Percentiles rank a stretch among this genome's conserved stretches.
Evolutionary conservation across 2,888 invertebrate species (phyloP).

Genomic region (Exocentrus adspersus): DNA sequence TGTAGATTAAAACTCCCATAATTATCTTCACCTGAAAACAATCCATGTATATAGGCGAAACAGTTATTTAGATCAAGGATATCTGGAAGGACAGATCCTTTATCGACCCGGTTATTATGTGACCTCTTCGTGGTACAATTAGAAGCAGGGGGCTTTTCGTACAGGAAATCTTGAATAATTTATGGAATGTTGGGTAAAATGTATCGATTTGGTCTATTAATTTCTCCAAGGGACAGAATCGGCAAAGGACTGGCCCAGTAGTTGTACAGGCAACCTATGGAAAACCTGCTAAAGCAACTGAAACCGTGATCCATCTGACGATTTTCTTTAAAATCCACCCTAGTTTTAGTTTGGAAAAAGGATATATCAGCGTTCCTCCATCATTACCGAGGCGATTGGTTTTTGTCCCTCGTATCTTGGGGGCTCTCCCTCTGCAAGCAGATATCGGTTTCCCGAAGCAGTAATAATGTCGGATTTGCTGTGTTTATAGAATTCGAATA

Average conservation of each 20-base stretch:
- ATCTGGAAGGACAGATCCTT: background rate
- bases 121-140: background rate
- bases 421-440: background rate
- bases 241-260: too few species aligned
- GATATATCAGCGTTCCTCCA: conserved; percentile 2
- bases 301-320: too few species aligned
- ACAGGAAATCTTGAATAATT: background rate
- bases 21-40: conserved; percentile 1
- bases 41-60: background rate
- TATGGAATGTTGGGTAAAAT: background rate
- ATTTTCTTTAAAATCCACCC: background rate
- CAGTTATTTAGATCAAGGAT: background rate
- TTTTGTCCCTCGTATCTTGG: conserved; percentile 7
- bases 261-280: too few species aligned
- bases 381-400: conserved; percentile 12
- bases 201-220: background rate
- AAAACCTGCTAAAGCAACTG: too few species aligned
- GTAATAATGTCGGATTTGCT: background rate
- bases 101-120: background rate
- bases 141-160: background rate
- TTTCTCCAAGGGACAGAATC: background rate
- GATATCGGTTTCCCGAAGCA: conserved; percentile 12
- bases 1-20: background rate
- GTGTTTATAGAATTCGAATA: background rate
- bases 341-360: background rate